Base-by-base conservation (phyloP, 2,113 vertebrate species). In the Aegithalos caudatus region DNA sequence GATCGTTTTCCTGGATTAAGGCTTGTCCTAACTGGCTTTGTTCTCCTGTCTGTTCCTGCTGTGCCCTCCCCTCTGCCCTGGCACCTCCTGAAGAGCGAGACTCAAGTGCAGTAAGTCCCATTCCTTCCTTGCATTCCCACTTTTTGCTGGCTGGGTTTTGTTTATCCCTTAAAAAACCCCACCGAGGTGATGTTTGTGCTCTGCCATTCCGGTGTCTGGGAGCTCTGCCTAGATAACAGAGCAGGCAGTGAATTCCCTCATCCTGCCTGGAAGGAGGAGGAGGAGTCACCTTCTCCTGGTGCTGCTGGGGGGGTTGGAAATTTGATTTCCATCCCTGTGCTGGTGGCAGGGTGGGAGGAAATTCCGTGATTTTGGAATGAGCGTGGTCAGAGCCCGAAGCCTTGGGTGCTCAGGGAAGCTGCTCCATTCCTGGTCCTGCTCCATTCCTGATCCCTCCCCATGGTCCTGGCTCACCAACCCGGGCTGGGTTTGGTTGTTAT, bases 81-180 rank as follows among this genome's bases (percentile, higher is more conserved):
- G 31, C 92, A 35, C 3, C 81, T 76, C 42, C 90, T 24, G 16
- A 37, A 99, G 99, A 99, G 96, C 98, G 99, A 71, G 99, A 99
- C 95, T 99, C 99, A 13, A 99, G 99, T 53, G 98, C 98, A 97
- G 99, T 99, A 98, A 98, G 99, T 99, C 51, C 82, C 29, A 19
- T 62, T n/a, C 42, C 27, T 60, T 57, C 28, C 45, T 57, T 56
- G 44, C 14, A 5, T 16, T 14, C 54, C 22, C 10, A 0, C 1
- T 47, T 62, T 29, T 14, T 47, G 35, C n/a, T n/a, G n/a, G 1
- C 45, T 20, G 33, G 57, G 21, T 12, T 83, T 21, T 4, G 33
- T 45, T 54, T 11, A 0, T 33, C 22, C n/a, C 21, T 37, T 33
- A 3, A 25, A 38, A 72, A 54, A 12, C 8, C 54, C 54, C n/a